Conservation (phyloP, 2,797 vertebrate species). For the Scolopax rusticola region DNA sequence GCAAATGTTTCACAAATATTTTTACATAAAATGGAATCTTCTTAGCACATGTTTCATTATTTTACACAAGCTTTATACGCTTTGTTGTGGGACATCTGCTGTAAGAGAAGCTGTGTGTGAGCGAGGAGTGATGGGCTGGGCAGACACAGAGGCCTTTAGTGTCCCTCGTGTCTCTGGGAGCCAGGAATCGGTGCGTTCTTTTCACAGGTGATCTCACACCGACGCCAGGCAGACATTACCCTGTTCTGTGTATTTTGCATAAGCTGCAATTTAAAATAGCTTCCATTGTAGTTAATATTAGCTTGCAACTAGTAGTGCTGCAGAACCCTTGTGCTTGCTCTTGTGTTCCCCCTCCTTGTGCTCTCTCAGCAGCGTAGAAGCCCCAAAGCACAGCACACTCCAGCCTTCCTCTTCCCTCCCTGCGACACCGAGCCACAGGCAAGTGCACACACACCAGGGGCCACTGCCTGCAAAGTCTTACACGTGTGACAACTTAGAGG, state of each 20-base stretch:
- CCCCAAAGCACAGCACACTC: not conserved
- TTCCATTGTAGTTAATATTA: not conserved
- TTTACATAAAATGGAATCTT: not conserved
- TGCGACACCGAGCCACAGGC: not conserved
- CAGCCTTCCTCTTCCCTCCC: not conserved
- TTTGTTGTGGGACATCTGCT: not conserved
- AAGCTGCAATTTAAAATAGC: rapidly evolving
- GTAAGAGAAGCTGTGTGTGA: not conserved
- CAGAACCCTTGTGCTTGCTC: not conserved
- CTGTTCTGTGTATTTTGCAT: not conserved
- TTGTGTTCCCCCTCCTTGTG: not conserved
- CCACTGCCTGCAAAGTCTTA: not conserved
- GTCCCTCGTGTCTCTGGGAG: too few relatives aligned
- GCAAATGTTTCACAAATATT: not conserved
- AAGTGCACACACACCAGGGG: not conserved
- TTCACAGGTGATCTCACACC: not conserved
- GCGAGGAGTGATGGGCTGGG: rapidly evolving
- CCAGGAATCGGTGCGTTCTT: too few relatives aligned
- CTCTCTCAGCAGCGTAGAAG: not conserved
- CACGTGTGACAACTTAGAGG: not conserved
- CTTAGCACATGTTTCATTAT: not conserved
- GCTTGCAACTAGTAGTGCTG: not conserved
- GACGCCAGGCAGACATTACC: not conserved
- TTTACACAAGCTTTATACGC: not conserved
- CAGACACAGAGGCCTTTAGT: not conserved